phyloP scores from a whole-genome alignment of 37 sponge, comb jelly and placozoan species.

The Chondrosia reniformis region DNA sequence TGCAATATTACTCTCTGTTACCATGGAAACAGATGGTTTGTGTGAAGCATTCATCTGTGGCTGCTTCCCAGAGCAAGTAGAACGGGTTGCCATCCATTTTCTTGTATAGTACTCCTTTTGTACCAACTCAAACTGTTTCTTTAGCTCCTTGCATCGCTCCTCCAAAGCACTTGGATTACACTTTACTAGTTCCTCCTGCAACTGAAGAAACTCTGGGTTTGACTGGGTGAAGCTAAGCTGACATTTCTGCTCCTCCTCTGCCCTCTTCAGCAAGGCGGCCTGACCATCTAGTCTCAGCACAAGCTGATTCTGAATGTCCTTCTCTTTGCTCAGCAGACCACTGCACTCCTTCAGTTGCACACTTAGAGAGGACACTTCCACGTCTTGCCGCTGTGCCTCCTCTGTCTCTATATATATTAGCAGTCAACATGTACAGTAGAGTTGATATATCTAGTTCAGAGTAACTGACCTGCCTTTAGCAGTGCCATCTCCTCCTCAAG shows the following conservation, averaged over 20 bases:
- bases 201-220: conserved; percentile 8
- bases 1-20: no score
- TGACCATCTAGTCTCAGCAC: no score
- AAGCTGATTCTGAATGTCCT: no score
- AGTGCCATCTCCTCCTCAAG: conserved; percentile 40
- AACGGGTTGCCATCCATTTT: conserved; percentile 3
- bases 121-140: conserved; percentile 48
- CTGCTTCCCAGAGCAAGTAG: no score
- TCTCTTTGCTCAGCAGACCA: no score
- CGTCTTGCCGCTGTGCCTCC: background rate
- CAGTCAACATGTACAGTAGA: background rate
- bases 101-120: conserved; percentile 54
- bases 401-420: background rate
- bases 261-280: no score
- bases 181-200: conserved; percentile 53
- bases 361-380: background rate
- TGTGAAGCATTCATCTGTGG: no score
- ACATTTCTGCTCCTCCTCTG: no score
- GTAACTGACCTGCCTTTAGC: conserved; percentile 49
- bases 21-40: no score
- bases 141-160: conserved; percentile 22
- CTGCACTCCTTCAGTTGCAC: no score
- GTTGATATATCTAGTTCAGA: no score
- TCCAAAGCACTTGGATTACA: conserved; percentile 40
- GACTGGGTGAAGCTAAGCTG: no score